Percentiles rank a stretch among this genome's conserved stretches.
These are phyloP conservation scores for Varanus komodoensis DNA, from an alignment of 2,113 vertebrate species.

Conservation along the genomic window DNA sequence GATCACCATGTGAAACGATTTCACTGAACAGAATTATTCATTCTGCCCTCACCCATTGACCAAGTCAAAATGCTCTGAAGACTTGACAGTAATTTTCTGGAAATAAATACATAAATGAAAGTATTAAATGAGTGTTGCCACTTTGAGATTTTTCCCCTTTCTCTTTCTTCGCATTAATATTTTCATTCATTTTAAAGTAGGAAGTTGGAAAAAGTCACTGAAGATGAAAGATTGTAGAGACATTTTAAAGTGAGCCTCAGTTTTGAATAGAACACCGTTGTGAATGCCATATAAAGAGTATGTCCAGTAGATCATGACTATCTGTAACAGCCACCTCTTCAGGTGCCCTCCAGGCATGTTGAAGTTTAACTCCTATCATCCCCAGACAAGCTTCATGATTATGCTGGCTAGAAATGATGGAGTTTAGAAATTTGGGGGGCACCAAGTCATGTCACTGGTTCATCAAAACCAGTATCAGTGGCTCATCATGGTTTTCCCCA, in stretches of 20 bases:
- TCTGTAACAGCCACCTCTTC: too few species aligned
- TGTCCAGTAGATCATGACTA: too few species aligned
- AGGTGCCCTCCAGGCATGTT: too few species aligned
- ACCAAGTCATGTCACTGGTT: background rate
- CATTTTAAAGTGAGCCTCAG: too few species aligned
- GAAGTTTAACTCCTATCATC: too few species aligned
- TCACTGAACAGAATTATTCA: constrained; percentile 11
- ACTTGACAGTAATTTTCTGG: background rate
- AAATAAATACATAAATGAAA: background rate
- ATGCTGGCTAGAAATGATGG: too few species aligned
- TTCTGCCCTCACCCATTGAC: background rate
- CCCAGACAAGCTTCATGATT: too few species aligned
- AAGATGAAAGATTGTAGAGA: background rate
- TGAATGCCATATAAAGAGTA: too few species aligned
- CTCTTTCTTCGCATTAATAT: background rate
- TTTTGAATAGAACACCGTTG: too few species aligned
- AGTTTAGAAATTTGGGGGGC: too few species aligned
- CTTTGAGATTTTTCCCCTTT: background rate
- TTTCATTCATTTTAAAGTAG: background rate
- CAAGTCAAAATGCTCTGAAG: background rate
- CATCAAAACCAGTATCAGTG: too few species aligned
- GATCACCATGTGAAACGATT: background rate
- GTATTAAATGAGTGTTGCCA: background rate
- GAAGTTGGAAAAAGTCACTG: background rate
- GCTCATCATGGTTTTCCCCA: background rate